phyloP scores from a whole-genome alignment of 1,140 invertebrate genomes.

The Bathynomus jamesi region DNA sequence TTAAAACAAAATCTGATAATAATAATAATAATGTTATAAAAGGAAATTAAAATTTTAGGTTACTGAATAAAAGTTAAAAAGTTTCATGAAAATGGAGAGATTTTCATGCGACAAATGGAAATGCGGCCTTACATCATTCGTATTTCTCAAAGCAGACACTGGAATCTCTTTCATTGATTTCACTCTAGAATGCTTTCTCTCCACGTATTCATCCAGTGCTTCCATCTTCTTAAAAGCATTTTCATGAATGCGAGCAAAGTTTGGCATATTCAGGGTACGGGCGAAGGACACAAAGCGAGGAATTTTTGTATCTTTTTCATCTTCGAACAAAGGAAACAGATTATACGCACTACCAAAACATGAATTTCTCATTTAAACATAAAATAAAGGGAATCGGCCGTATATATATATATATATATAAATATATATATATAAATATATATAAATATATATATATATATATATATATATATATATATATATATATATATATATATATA shows the following conservation, averaged over 20 bases:
- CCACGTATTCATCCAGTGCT: slow-evolving; percentile 20
- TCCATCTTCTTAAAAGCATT: slow-evolving; percentile 26
- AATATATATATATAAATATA: background rate
- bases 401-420: background rate
- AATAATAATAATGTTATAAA: no score
- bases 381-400: background rate
- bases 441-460: background rate
- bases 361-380: no score
- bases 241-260: slow-evolving; percentile 24
- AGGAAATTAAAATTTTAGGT: no score
- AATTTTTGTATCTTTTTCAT: no score
- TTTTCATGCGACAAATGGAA: no score
- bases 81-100: no score
- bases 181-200: slow-evolving; percentile 6
- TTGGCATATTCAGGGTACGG: slow-evolving; percentile 14
- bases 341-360: no score
- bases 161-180: background rate
- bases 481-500: background rate
- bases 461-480: background rate
- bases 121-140: no score
- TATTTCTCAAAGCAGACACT: no score
- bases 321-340: no score
- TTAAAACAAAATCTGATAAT: no score
- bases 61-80: no score
- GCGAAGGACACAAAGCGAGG: slow-evolving; percentile 24